These are phyloP conservation scores for Melanotaenia trifasciata DNA, from an alignment of 2,797 vertebrate species.

Conservation along the genomic window DNA sequence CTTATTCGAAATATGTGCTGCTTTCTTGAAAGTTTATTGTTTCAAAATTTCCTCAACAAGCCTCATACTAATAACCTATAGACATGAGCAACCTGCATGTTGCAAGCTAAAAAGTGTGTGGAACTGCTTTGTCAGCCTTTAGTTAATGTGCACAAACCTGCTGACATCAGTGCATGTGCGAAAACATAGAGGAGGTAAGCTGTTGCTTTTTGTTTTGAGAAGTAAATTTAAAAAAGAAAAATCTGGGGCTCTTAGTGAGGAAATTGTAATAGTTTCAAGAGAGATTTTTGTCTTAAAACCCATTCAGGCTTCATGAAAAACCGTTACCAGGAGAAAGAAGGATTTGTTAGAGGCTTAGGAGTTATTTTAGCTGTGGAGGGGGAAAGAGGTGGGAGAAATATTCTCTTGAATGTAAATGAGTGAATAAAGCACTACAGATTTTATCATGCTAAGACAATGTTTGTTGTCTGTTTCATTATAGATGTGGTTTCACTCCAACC, in stretches of 20 bases:
- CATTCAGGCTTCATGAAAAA: not conserved
- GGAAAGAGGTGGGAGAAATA: not conserved
- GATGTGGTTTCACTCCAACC: not conserved
- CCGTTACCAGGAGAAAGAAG: not conserved
- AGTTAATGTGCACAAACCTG: not conserved
- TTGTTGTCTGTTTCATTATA: not conserved
- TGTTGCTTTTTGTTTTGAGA: not conserved
- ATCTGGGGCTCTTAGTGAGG: not conserved
- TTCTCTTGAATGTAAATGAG: not conserved
- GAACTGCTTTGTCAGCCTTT: not conserved
- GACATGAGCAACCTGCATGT: not conserved
- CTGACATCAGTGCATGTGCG: not conserved
- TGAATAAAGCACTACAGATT: not conserved
- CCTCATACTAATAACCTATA: not conserved
- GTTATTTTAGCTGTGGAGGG: not conserved
- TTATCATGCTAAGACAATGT: not conserved
- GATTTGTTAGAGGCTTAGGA: not conserved
- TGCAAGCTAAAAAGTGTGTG: not conserved
- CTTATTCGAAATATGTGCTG: not conserved
- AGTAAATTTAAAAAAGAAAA: not conserved
- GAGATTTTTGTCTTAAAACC: not conserved
- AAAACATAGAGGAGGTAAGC: slow-evolving; percentile 1
- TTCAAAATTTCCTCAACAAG: not conserved
- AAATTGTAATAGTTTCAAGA: not conserved
- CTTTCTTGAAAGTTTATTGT: not conserved